phyloP scores from a whole-genome alignment of 1,140 invertebrate genomes.

The Drosophila sulfurigaster region DNA sequence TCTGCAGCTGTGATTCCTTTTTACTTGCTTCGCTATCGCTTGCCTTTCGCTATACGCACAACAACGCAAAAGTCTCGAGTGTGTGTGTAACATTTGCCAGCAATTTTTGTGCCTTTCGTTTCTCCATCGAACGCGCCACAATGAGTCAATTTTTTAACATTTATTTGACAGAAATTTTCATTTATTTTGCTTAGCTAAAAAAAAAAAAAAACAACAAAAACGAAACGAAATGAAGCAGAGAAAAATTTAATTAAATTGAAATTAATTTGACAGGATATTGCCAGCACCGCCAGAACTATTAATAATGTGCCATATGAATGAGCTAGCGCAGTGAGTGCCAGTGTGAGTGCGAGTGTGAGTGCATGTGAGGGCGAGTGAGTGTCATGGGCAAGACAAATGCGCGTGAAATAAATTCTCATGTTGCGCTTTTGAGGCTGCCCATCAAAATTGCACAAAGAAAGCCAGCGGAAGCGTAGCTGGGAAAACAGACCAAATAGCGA shows the following conservation, averaged over 20 bases:
- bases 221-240: neutral
- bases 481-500: slow-evolving; percentile 30
- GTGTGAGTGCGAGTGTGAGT: slow-evolving; percentile 19
- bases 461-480: slow-evolving; percentile 15
- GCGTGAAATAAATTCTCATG: slow-evolving; percentile 80
- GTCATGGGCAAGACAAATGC: slow-evolving; percentile 71
- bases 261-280: slow-evolving; percentile 82
- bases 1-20: slow-evolving; percentile 78
- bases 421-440: slow-evolving; percentile 75
- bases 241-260: slow-evolving; percentile 84
- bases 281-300: slow-evolving; percentile 72
- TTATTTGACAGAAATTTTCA: slow-evolving; percentile 83
- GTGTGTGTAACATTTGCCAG: neutral
- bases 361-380: slow-evolving; percentile 51
- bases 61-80: neutral
- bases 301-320: slow-evolving; percentile 66
- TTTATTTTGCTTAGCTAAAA: slow-evolving; percentile 66
- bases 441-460: slow-evolving; percentile 71
- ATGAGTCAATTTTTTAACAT: slow-evolving; percentile 84
- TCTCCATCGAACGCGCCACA: slow-evolving; percentile 52
- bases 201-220: slow-evolving; percentile 4
- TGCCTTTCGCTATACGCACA: slow-evolving; percentile 16
- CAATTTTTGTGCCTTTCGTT: slow-evolving; percentile 17
- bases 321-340: slow-evolving; percentile 6
- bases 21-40: slow-evolving; percentile 27